Conservation (phyloP, 1,140 invertebrate genomes). For the Drosophila setifemur region DNA sequence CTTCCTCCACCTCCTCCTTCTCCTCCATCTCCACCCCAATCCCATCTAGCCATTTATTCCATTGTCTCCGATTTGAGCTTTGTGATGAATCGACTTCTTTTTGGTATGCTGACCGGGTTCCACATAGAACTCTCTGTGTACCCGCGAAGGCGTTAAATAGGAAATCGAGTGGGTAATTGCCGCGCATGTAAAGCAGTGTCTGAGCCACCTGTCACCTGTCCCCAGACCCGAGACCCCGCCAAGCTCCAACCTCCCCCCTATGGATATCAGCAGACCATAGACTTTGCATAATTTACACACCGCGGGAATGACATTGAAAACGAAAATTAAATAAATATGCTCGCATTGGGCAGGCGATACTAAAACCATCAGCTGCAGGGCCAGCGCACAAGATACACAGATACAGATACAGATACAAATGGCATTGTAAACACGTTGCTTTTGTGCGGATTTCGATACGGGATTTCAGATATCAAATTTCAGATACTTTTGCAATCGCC, state of each 20-base stretch:
- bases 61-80: neutral
- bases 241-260: no score
- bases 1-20: no score
- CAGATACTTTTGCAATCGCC: slow-evolving; percentile 31
- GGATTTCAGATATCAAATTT: neutral
- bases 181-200: slow-evolving; percentile 43
- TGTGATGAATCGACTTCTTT: slow-evolving; percentile 32
- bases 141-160: slow-evolving; percentile 38
- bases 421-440: slow-evolving; percentile 14
- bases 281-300: slow-evolving; percentile 70
- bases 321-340: slow-evolving; percentile 33
- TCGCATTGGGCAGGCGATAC: neutral
- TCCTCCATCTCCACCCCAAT: no score
- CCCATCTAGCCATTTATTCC: neutral
- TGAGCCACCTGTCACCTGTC: neutral
- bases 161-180: slow-evolving; percentile 67
- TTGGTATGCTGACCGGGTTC: slow-evolving; percentile 43
- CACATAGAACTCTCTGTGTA: slow-evolving; percentile 34
- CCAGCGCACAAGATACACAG: slow-evolving; percentile 39
- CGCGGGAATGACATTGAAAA: slow-evolving; percentile 66
- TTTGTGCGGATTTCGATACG: slow-evolving; percentile 27
- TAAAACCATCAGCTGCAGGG: slow-evolving; percentile 52
- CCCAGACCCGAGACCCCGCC: neutral
- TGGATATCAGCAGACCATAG: neutral
- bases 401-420: slow-evolving; percentile 32